Evolutionary conservation across 2,113 vertebrate species (phyloP).

Genomic region (Neomonachus schauinslandi): DNA sequence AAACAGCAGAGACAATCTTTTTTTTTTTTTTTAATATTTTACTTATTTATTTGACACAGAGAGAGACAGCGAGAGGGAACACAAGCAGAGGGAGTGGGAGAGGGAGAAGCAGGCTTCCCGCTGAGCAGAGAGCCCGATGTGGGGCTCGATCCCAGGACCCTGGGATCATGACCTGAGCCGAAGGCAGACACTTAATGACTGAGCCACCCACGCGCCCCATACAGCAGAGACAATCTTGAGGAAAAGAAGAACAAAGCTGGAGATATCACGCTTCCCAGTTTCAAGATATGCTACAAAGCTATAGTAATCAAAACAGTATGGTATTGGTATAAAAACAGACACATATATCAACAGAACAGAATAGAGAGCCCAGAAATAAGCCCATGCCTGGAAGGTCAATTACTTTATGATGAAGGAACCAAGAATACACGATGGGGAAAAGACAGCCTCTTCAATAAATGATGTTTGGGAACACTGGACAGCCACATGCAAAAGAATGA

Average conservation of each 20-base stretch:
- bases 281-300: not conserved
- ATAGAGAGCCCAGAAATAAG: not conserved
- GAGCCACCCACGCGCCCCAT: no score
- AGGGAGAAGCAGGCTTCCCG: no score
- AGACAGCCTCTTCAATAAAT: not conserved
- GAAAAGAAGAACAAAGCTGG: not conserved
- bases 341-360: not conserved
- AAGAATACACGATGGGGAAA: not conserved
- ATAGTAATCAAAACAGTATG: not conserved
- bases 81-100: no score
- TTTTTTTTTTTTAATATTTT: no score
- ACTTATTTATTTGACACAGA: no score
- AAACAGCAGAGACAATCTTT: not conserved
- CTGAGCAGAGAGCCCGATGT: no score
- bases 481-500: not conserved
- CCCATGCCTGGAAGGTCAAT: not conserved
- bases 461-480: not conserved
- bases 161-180: no score
- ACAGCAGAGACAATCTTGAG: not conserved
- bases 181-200: no score
- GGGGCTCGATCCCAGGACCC: no score
- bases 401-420: not conserved
- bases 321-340: not conserved
- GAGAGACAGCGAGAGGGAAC: no score
- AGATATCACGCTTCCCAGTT: not conserved